Base-by-base conservation (phyloP, 2,113 vertebrate species). In the Odontophorus gujanensis region DNA sequence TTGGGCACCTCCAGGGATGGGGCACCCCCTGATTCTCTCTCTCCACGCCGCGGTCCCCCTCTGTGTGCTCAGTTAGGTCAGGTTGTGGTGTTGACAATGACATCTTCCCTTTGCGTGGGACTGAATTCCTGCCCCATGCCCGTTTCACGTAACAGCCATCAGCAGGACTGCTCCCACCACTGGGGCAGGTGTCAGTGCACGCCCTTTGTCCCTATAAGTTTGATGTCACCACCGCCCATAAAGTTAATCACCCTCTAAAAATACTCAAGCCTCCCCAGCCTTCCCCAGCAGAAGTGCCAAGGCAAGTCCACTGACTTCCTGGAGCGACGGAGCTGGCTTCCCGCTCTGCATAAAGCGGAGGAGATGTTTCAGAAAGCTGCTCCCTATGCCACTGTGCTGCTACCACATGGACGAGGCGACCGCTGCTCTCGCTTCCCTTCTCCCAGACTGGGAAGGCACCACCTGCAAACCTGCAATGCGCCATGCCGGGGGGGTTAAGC, bases 211-310 rank as follows among this genome's bases (percentile, higher is more conserved):
- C 87, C 26, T 40, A 3, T 0, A 5, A 62, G 22, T 73, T 66
- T 61, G 58, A 22, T 81, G 42, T 38, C 43, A 68, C 0, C 15
- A 20, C 50, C 15, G 34, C 55, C 72, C 91, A 91, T 95, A 89
- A 93, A 95, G 78, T 34, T 24, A 24, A 82, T 62, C 22, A 63
- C 45, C 34, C 20, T 19, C 16, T 30, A 43, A 82, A 93, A 62
- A 50, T 28, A 66, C 25, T 50, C 1, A 13, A 53, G 59, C 30
- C 30, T 62, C 67, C 30, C 0, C 0, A 87, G 71, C 45, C 63
- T 53, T 82, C 20, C 43, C 36, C 43, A 47, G 59, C 21, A 79
- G 36, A 87, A 76, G 30, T 26, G 25, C 62, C 74, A 57, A 7
- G 22, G 47, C 21, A 85, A 91, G 53, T 25, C 71, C n/a, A 34